phyloP scores from a whole-genome alignment of 2,113 vertebrate genomes.

The Siphamia tubifer region DNA sequence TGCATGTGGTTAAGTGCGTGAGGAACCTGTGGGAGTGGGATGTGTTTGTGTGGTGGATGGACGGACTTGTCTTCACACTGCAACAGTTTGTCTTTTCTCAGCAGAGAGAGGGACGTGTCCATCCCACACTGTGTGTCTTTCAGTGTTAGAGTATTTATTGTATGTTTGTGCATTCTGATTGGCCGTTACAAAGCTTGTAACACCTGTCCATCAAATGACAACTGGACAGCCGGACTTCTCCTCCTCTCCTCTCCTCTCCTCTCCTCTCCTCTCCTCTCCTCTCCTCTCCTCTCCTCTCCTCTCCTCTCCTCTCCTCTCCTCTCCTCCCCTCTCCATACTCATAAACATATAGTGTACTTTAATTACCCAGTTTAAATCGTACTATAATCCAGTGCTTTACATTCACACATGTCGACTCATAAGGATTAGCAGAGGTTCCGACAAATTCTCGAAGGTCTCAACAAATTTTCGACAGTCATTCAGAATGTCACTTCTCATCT shows the following conservation, averaged over 20 bases:
- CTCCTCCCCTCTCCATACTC: background rate
- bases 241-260: too few species aligned
- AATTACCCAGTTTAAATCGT: constrained; percentile 38
- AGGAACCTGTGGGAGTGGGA: constrained; percentile 21
- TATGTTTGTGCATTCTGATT: constrained; percentile 53
- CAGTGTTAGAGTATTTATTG: constrained; percentile 52
- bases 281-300: too few species aligned
- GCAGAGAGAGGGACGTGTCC: constrained; percentile 63
- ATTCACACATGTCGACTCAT: constrained; percentile 9
- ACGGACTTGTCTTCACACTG: constrained; percentile 31
- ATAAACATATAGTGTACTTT: background rate
- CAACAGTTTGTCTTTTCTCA: constrained; percentile 68
- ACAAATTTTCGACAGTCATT: constrained; percentile 5
- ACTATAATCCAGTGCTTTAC: constrained; percentile 35
- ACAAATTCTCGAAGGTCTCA: constrained; percentile 11
- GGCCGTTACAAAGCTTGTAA: constrained; percentile 54
- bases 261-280: background rate
- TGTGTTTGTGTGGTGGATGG: constrained; percentile 24
- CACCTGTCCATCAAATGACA: constrained; percentile 49
- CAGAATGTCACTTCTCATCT: constrained; percentile 25
- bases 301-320: too few species aligned
- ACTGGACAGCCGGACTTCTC: constrained; percentile 7
- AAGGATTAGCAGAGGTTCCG: constrained; percentile 30
- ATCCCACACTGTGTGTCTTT: constrained; percentile 55
- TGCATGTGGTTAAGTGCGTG: too few species aligned